Percentiles rank a stretch among this genome's conserved stretches.
Conservation (phyloP, 2,113 vertebrate genomes). For the Megaceryle torquata region DNA sequence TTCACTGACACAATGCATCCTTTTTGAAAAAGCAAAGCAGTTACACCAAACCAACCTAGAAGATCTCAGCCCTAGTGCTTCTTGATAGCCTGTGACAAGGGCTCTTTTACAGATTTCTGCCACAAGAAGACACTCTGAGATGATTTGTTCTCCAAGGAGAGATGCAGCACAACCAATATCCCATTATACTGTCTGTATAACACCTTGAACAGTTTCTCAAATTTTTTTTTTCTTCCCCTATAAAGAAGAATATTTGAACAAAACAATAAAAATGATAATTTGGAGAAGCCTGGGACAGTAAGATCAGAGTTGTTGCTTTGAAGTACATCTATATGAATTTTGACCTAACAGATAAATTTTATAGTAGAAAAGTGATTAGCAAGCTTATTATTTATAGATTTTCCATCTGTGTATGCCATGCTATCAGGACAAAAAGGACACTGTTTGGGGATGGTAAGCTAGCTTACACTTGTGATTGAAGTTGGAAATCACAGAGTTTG, state of each 20-base stretch:
- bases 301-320: slow-evolving; percentile 6
- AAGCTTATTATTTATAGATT: slow-evolving; percentile 20
- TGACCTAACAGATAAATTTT: slow-evolving; percentile 40
- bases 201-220: background rate
- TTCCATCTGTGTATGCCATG: background rate
- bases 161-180: fast-evolving
- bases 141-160: background rate
- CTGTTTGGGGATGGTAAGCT: background rate
- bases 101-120: background rate
- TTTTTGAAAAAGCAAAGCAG: background rate
- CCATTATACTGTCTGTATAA: background rate
- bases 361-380: slow-evolving; percentile 41
- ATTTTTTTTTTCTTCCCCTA: background rate
- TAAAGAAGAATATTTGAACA: background rate
- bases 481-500: background rate
- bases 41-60: background rate
- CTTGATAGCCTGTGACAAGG: background rate
- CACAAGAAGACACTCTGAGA: background rate
- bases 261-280: slow-evolving; percentile 19
- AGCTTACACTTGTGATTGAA: background rate
- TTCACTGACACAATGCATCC: background rate
- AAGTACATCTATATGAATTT: slow-evolving; percentile 19
- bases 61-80: background rate
- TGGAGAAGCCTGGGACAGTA: slow-evolving; percentile 10
- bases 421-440: background rate